Percentiles rank a stretch among this genome's conserved stretches.
Evolutionary conservation across 1,140 invertebrate genomes (phyloP).

Genomic region (Lepeophtheirus salmonis): DNA sequence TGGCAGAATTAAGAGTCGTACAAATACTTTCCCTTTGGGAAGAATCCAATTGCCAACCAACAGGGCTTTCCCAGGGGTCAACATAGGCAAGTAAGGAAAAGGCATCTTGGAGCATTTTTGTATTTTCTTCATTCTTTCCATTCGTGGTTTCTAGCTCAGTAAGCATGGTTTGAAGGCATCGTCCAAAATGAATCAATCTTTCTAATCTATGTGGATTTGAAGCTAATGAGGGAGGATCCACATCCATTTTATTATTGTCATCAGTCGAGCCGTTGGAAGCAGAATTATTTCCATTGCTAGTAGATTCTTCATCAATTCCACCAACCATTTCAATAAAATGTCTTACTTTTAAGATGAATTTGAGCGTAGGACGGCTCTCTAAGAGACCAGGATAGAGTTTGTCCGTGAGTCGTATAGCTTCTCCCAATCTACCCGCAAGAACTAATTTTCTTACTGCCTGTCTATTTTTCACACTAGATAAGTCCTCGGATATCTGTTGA

Average conservation of each 20-base stretch:
- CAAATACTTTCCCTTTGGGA: slow-evolving; percentile 79
- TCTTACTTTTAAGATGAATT: slow-evolving; percentile 59
- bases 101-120: slow-evolving; percentile 49
- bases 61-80: slow-evolving; percentile 88
- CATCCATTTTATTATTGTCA: not conserved
- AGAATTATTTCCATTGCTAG: slow-evolving; percentile 27
- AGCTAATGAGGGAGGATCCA: not conserved
- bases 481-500: slow-evolving; percentile 75
- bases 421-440: slow-evolving; percentile 71
- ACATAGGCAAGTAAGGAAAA: slow-evolving; percentile 93
- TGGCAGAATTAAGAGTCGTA: slow-evolving; percentile 86
- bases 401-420: slow-evolving; percentile 74
- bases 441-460: slow-evolving; percentile 86
- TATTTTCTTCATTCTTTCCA: not conserved
- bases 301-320: slow-evolving; percentile 41
- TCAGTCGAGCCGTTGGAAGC: not conserved
- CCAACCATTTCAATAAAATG: slow-evolving; percentile 78
- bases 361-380: slow-evolving; percentile 66
- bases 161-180: slow-evolving; percentile 5
- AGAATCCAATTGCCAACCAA: slow-evolving; percentile 82
- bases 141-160: not conserved
- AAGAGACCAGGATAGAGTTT: slow-evolving; percentile 72
- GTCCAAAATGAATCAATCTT: slow-evolving; percentile 7
- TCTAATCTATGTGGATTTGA: not conserved
- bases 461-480: slow-evolving; percentile 85